These are phyloP conservation scores for Ctena decussata DNA, from an alignment of 2,888 invertebrate species.

Conservation along the genomic window DNA sequence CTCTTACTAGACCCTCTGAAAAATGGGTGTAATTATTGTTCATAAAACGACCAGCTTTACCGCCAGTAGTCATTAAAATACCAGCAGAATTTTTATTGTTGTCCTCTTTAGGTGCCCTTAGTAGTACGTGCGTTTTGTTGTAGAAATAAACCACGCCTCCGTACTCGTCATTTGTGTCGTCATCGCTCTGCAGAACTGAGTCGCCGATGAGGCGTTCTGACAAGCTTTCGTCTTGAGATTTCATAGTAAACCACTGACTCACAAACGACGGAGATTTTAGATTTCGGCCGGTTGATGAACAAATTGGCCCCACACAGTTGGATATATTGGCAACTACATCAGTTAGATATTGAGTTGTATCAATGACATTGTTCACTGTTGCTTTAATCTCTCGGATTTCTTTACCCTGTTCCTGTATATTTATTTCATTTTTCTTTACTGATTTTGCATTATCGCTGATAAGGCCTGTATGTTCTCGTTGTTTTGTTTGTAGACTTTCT, in stretches of 20 bases:
- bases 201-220: slow-evolving; percentile 28
- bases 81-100: slow-evolving; percentile 37
- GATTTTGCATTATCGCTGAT: background rate
- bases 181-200: slow-evolving; percentile 39
- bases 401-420: background rate
- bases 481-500: background rate
- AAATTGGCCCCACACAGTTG: background rate
- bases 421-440: background rate
- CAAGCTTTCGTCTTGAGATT: slow-evolving; percentile 19
- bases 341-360: background rate
- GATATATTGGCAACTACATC: background rate
- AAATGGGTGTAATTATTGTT: background rate
- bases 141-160: slow-evolving; percentile 55
- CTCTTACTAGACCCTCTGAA: background rate
- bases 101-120: slow-evolving; percentile 40
- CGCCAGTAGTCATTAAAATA: slow-evolving; percentile 34
- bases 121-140: slow-evolving; percentile 32
- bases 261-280: slow-evolving; percentile 31
- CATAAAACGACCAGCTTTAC: background rate
- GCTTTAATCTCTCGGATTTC: background rate
- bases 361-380: background rate
- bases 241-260: slow-evolving; percentile 48
- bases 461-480: background rate
- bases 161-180: slow-evolving; percentile 22
- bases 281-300: background rate